These are phyloP conservation scores for Tetramorium bicarinatum DNA, from an alignment of 2,888 invertebrate genomes.

Conservation along the genomic window DNA sequence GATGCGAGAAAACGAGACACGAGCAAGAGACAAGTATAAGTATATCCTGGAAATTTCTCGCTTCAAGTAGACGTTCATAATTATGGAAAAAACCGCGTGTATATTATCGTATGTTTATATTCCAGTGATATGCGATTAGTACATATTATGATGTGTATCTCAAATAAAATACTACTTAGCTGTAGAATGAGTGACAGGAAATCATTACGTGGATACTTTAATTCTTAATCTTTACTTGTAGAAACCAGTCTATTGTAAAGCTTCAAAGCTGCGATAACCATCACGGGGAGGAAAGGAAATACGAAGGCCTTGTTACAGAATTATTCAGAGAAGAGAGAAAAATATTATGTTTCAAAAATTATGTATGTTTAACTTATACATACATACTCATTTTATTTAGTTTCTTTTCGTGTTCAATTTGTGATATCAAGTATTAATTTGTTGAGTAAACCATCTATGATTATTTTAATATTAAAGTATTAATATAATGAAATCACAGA, in stretches of 20 bases:
- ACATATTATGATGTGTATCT: slow-evolving; percentile 15
- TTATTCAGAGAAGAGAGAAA: not conserved
- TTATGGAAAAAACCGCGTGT: not conserved
- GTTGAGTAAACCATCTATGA: not conserved
- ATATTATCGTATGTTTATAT: slow-evolving; percentile 12
- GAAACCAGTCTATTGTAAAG: not conserved
- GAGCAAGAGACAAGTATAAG: slow-evolving; percentile 16
- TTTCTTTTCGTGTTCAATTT: not conserved
- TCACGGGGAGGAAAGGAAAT: not conserved
- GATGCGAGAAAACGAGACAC: slow-evolving; percentile 51
- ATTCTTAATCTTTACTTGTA: not conserved
- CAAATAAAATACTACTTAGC: not conserved
- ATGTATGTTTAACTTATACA: not conserved
- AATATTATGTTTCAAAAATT: not conserved
- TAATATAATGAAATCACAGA: not conserved
- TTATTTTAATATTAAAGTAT: not conserved
- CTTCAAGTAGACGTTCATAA: slow-evolving; percentile 4
- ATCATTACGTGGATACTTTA: not conserved
- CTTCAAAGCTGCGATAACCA: slow-evolving; percentile 1
- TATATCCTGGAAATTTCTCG: slow-evolving; percentile 4
- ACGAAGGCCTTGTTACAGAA: not conserved
- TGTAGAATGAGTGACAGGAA: slow-evolving; percentile 5
- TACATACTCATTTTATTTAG: not conserved
- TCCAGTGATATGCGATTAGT: slow-evolving; percentile 12
- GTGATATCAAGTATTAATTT: not conserved